These are phyloP conservation scores for Cyclargus thomasi DNA, from an alignment of 1,140 invertebrate species.

Conservation along the genomic window DNA sequence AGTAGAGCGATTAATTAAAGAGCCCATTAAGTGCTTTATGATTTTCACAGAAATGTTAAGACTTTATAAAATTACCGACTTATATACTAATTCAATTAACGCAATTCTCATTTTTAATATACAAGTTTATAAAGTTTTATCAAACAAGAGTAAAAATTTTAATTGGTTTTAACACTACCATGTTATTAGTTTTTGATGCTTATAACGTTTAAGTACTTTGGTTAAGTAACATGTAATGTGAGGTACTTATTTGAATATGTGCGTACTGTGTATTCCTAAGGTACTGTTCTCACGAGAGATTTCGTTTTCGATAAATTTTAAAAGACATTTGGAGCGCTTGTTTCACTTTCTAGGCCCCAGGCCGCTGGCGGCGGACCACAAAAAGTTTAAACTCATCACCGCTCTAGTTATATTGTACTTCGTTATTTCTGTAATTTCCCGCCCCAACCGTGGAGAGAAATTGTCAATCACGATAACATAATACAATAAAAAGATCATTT, in stretches of 20 bases:
- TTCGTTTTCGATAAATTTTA: background rate
- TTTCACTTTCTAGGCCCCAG: conserved; percentile 13
- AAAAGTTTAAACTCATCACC: conserved; percentile 10
- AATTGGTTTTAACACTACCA: background rate
- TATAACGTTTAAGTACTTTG: background rate
- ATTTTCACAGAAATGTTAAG: conserved; percentile 19
- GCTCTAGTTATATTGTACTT: conserved; percentile 15
- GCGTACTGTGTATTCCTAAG: background rate
- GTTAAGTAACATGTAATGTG: background rate
- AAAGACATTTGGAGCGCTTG: background rate
- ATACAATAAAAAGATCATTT: conserved; percentile 13
- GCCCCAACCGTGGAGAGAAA: conserved; percentile 10
- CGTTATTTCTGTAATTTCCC: conserved; percentile 8
- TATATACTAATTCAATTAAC: background rate
- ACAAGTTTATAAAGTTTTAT: background rate
- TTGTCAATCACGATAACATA: background rate
- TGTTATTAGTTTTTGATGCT: background rate
- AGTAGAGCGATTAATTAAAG: conserved; percentile 21
- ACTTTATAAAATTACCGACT: background rate
- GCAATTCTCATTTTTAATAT: background rate
- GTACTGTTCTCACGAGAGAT: background rate
- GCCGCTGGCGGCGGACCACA: background rate
- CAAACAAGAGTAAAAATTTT: background rate
- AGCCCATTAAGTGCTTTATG: conserved; percentile 24
- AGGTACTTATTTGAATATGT: background rate